Evolutionary conservation across 2,888 invertebrate species (phyloP), one percentile per base, ranked within the genome.

Genomic region (Amiota communis): DNA sequence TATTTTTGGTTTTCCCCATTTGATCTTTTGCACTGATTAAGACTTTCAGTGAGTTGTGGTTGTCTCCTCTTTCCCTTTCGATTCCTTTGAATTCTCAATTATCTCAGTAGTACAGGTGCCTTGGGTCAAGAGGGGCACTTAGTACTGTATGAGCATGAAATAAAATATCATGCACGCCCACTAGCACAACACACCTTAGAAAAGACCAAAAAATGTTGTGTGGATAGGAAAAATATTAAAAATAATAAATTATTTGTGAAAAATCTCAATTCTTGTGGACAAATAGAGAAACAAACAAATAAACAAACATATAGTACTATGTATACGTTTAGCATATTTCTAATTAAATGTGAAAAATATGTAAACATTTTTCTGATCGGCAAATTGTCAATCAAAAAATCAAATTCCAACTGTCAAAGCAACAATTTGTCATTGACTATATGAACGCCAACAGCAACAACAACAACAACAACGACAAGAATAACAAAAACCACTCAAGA

Each of bases 331-430:
- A 23, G n/a, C 51, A 68, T 68, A 68, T 68, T 68, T 68, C 51
- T 48, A 65, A 65, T 65, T 68, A 68, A 68, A 68, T 68, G 47
- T 13, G 15, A 51, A 51, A 68, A 64, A 64, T 65, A 17, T 65
- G 11, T 49, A 53, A 36, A 6, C 36, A 23, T 12, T 10, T 23
- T 11, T 12, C 46, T 11, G 59, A 8, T 8, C 59, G 48, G 64
- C 71, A 76, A 74, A 80, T 83, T 83, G 83, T 83, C 83, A 86
- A 83, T 83, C 83, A 86, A 83, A 83, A 81, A 83, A 82, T 83
- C 85, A 83, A 83, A 86, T 83, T 85, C 83, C 83, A 76, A 78
- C 77, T 80, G 83, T 78, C 86, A 77, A 77, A 75, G 79, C 74
- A 76, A 75, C 86, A 85, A 85, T 86, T 86, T 83, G 83, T 83